Conservation (phyloP, 2,113 vertebrate species). For the Opisthocomus hoazin region DNA sequence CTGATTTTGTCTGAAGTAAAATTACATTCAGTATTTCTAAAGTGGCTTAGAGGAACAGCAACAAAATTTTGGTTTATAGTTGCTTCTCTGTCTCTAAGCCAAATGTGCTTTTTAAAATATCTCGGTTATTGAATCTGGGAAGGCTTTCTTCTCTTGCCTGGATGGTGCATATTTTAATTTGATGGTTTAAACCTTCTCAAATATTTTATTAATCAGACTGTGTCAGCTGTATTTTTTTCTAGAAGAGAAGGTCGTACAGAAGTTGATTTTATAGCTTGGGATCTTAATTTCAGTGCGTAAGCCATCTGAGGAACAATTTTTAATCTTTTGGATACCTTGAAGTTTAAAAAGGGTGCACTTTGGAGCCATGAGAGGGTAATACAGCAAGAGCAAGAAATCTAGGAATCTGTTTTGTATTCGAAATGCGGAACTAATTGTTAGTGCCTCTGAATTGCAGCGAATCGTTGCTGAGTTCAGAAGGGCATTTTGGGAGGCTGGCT, state of each 20-base stretch:
- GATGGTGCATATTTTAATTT: constrained; percentile 5
- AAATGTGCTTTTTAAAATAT: neutral
- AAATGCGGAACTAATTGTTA: neutral
- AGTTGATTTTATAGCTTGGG: neutral
- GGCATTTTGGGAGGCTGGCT: neutral
- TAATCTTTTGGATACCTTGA: neutral
- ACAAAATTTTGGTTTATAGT: neutral
- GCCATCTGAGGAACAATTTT: neutral
- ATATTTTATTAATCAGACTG: neutral
- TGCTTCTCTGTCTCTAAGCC: neutral
- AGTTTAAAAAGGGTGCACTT: neutral
- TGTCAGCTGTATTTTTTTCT: neutral
- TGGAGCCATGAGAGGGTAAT: neutral
- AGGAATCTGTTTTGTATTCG: neutral
- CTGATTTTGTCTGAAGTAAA: neutral
- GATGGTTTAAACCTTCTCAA: neutral
- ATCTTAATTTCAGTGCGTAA: neutral
- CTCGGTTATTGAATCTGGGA: neutral
- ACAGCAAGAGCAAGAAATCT: neutral
- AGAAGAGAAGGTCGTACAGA: neutral
- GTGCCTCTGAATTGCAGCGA: neutral
- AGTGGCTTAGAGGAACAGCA: neutral
- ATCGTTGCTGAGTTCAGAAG: neutral
- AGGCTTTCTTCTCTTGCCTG: neutral
- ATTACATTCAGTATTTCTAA: neutral